Base-by-base conservation (phyloP, 2,888 invertebrate species). In the Cryptocephalus moraei region DNA sequence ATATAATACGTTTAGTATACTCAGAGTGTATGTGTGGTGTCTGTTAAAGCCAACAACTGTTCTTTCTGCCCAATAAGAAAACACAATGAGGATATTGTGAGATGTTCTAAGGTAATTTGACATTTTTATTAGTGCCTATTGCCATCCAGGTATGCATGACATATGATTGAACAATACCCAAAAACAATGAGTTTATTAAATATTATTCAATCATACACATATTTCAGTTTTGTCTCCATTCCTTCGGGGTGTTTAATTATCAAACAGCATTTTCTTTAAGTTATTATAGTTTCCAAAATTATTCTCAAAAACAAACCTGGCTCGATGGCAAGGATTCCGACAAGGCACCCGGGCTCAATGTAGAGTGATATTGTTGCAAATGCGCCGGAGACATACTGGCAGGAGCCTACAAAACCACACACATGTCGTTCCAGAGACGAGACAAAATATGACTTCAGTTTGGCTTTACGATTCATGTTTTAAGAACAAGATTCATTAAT, bases 371-470 rank as follows among this genome's bases (percentile, higher is more conserved):
- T 73, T 84, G 83, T 73, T 84, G 84, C 68, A 84, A 79, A 75
- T 86, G 89, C 69, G 89, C 88, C 59, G 89, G 87, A 56, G 89
- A 89, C 86, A 90, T 89, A 69, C 88, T 86, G 71, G 91, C 90
- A 63, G 91, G 91, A 69, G 91, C 91, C 88, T 91, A 77, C 65
- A 74, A 72, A 66, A 67, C 67, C 62, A 67, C 61, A 65, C 40
- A 42, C 42, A 42, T 32, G 10, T 42, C 42, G 32, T 32, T 42
- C 40, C 11, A 40, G 13, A 10, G 14, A 12, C 40, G 40, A 40
- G 40, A 40, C 13, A 49, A 46, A 22, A 22, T 22, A 22, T 22
- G 22, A 22, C 22, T 22, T 22, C 33, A 49, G 58, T 56, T n/a
- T 56, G 58, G 56, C 58, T 58, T 58, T 57, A 52, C 55, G 52